phyloP scores from a whole-genome alignment of 2,797 vertebrate species.

The Vespertilio murinus region DNA sequence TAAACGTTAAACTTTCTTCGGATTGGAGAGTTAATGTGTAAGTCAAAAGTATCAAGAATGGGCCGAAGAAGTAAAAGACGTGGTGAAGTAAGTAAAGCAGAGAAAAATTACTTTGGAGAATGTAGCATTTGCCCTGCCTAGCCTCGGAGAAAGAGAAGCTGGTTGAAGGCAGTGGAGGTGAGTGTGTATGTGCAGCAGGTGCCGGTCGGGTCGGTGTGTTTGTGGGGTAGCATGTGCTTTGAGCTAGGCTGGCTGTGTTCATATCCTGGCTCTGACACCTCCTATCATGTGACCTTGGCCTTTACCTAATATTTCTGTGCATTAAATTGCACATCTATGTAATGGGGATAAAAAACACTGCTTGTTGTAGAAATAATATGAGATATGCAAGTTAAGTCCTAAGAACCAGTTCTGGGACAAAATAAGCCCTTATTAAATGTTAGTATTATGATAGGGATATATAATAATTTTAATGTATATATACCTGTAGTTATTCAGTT shows the following conservation, averaged over 20 bases:
- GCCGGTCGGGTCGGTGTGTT: fast-evolving
- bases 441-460: not conserved
- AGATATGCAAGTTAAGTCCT: not conserved
- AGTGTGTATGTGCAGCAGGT: not conserved
- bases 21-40: not conserved
- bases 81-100: not conserved
- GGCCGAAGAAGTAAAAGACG: not conserved
- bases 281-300: not conserved
- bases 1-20: not conserved
- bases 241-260: not conserved
- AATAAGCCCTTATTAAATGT: not conserved
- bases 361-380: not conserved
- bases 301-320: not conserved
- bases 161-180: not conserved
- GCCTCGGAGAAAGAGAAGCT: not conserved
- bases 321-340: not conserved
- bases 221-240: not conserved
- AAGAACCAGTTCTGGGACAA: not conserved
- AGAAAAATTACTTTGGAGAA: not conserved
- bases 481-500: not conserved
- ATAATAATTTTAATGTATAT: not conserved
- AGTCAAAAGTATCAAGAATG: not conserved
- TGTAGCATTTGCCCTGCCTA: not conserved
- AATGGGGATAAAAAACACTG: not conserved
- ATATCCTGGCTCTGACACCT: not conserved